phyloP scores from a whole-genome alignment of 2,888 invertebrate genomes.

The Drosophila paramelanica region DNA sequence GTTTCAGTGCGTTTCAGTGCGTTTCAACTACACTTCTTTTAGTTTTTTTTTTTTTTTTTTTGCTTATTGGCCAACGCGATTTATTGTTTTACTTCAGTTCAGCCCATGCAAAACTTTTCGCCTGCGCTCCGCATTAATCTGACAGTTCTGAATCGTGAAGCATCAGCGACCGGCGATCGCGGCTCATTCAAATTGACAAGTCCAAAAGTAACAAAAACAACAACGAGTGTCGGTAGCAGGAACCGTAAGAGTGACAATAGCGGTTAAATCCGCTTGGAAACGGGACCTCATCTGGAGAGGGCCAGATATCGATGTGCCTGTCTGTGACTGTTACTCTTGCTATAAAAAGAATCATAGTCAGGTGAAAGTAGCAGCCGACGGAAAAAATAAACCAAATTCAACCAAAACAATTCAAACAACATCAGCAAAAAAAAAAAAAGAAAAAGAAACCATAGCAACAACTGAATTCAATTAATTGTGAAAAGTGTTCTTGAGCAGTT shows the following conservation, averaged over 20 bases:
- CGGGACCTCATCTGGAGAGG: background rate
- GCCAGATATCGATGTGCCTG: background rate
- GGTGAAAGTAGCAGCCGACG: slow-evolving; percentile 20
- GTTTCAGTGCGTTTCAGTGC: slow-evolving; percentile 46
- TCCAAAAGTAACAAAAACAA: background rate
- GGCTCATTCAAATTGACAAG: slow-evolving; percentile 17
- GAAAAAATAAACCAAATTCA: slow-evolving; percentile 5
- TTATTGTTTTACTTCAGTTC: slow-evolving; percentile 40
- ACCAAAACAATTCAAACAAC: background rate
- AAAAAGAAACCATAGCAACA: background rate
- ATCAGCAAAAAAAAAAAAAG: background rate
- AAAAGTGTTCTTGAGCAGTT: slow-evolving; percentile 26
- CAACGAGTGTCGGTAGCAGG: slow-evolving; percentile 12
- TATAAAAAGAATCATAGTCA: background rate
- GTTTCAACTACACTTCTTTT: slow-evolving; percentile 10
- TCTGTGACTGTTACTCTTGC: slow-evolving; percentile 1
- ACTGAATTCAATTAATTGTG: slow-evolving; percentile 19
- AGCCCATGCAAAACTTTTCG: slow-evolving; percentile 9
- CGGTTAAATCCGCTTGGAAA: too few species aligned
- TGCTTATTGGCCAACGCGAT: slow-evolving; percentile 19
- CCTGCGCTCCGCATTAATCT: slow-evolving; percentile 13
- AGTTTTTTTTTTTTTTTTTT: slow-evolving; percentile 20
- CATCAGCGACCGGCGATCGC: slow-evolving; percentile 11
- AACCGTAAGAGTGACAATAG: background rate
- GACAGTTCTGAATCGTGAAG: slow-evolving; percentile 8